Base-by-base conservation (phyloP, 2,797 vertebrate species). In the Syngnathus rostellatus region DNA sequence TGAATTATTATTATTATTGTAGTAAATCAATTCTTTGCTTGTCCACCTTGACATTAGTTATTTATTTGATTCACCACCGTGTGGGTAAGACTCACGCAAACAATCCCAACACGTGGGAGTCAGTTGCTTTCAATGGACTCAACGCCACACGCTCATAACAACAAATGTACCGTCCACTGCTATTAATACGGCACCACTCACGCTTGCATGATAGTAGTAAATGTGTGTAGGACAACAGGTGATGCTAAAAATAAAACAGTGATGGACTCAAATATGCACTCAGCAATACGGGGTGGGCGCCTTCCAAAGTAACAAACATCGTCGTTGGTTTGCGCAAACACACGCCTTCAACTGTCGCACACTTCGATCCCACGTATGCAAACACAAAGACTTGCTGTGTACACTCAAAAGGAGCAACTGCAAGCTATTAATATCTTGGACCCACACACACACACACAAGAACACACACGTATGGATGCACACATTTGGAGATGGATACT, bases 351-450 rank as follows among this genome's bases (percentile, higher is more conserved):
- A 85, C 84, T 84, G 85, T 86, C 73, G 67, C 79, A 73, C 80
- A 77, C 68, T 77, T 79, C 83, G 72, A 80, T 82, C 68, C 66
- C 9, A 77, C 79, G 86, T 82, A 83, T 81, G 83, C 87, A 89
- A 88, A 88, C 86, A 89, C 88, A 88, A 87, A 88, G 86, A 83
- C 76, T 80, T 83, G 83, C 81, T 89, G 81, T 89, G 75, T 85
- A 83, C 76, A 81, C 81, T 80, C 73, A 74, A 65, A 83, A 74
- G 87, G 82, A 85, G 85, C 88, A 89, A 86, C 82, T 88, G 86
- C 80, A 78, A 68, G 68, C 81, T 87, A 89, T 85, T 86, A 86
- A 87, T 89, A 88, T 81, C 78, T 79, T 70, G 71, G 77, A 37
- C 63, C 48, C 65, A 74, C 54, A 77, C 70, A 69, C 68, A 69